Percentiles rank a stretch among this genome's conserved stretches.
Evolutionary conservation across 2,888 invertebrate genomes (phyloP).

Genomic region (Chymomyza caudatula): DNA sequence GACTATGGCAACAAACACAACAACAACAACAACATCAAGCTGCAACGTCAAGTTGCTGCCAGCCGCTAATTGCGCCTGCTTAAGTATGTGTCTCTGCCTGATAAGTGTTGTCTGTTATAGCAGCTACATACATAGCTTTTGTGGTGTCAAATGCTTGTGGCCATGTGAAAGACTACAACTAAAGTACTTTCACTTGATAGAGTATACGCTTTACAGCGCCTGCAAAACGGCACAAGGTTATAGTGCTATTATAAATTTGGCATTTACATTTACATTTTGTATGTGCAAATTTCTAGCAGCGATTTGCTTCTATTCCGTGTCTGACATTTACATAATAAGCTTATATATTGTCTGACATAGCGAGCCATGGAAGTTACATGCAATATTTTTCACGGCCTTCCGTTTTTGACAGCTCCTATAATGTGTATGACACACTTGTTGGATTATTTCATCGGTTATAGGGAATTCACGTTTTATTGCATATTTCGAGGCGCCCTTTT

Average conservation of each 20-base stretch:
- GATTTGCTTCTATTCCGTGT: not conserved
- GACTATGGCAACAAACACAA: too few species aligned
- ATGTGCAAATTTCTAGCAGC: not conserved
- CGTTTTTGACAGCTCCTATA: slow-evolving; percentile 41
- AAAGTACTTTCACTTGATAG: too few species aligned
- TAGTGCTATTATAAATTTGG: slow-evolving; percentile 8
- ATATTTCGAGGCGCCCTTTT: too few species aligned
- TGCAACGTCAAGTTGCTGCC: slow-evolving; percentile 13
- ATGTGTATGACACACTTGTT: slow-evolving; percentile 25
- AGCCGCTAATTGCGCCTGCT: slow-evolving; percentile 49
- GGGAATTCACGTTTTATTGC: not conserved
- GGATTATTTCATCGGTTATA: slow-evolving; percentile 1
- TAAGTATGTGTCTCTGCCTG: slow-evolving; percentile 14
- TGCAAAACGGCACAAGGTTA: slow-evolving; percentile 39
- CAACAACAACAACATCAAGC: slow-evolving; percentile 12
- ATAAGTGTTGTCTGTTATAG: not conserved
- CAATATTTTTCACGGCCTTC: not conserved
- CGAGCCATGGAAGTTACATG: not conserved
- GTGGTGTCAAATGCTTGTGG: too few species aligned
- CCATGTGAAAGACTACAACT: too few species aligned
- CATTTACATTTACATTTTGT: not conserved
- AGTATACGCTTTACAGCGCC: not conserved
- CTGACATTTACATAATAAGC: slow-evolving; percentile 10
- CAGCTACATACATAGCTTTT: not conserved
- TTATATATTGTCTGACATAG: not conserved